Conservation (phyloP, 2,888 invertebrate species). For the Eueremaeus valkanovi region DNA sequence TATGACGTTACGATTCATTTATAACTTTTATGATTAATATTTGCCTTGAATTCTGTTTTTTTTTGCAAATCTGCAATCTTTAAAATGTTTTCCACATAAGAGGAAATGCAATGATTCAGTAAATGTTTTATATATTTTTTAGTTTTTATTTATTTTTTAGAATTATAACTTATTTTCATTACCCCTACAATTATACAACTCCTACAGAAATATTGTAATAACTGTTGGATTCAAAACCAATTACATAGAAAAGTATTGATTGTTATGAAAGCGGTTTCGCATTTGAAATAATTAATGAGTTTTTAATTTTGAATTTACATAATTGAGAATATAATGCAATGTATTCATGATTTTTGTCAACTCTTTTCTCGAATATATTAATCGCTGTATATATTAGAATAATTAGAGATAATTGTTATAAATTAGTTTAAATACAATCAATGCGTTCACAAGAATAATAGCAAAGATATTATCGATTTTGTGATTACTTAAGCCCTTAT, state of each 20-base stretch:
- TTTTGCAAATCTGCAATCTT: background rate
- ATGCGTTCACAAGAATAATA: background rate
- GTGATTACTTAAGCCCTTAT: background rate
- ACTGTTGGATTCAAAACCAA: no score
- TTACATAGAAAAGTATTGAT: background rate
- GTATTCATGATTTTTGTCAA: no score
- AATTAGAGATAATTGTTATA: background rate
- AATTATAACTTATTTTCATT: background rate
- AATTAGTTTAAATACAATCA: background rate
- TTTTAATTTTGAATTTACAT: no score
- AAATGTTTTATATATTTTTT: background rate
- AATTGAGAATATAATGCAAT: no score
- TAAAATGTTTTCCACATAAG: background rate
- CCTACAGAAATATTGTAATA: background rate
- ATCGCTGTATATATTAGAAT: background rate
- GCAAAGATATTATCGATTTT: background rate
- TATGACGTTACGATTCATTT: background rate
- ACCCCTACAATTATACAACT: background rate
- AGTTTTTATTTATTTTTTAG: background rate
- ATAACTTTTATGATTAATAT: background rate
- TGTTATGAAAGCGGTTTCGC: background rate
- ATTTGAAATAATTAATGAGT: background rate
- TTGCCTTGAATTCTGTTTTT: conserved; percentile 4
- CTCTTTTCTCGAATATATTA: no score
- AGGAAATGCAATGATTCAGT: background rate